A percentile compares a stretch with the other conserved stretches of the same genome.
Conservation (phyloP, 2,113 vertebrate species). For the Elgaria multicarinata region DNA sequence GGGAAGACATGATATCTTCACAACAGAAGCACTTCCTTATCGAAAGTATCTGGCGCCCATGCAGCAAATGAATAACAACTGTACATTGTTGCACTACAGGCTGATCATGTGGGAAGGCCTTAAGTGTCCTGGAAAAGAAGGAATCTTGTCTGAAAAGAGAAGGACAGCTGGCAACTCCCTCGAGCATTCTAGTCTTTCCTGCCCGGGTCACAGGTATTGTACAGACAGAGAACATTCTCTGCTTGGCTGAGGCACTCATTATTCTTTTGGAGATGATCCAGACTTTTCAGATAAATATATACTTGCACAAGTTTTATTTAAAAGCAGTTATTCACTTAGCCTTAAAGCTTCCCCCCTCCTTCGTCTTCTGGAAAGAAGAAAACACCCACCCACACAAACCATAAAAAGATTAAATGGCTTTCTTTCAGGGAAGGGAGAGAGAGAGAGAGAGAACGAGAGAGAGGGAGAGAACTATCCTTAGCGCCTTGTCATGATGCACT, state of each 20-base stretch:
- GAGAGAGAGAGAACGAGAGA: not conserved
- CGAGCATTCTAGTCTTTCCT: not conserved
- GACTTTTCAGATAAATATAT: conserved; percentile 26
- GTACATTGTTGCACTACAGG: not conserved
- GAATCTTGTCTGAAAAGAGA: not conserved
- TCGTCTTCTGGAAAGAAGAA: conserved; percentile 6
- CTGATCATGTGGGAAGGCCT: not conserved
- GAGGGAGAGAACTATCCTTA: not conserved
- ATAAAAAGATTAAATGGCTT: not conserved
- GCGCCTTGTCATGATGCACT: not conserved
- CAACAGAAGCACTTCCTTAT: not conserved
- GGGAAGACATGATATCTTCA: not conserved
- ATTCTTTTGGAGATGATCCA: conserved; percentile 42
- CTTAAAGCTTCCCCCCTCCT: not conserved
- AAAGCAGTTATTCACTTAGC: not conserved
- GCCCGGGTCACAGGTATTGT: not conserved
- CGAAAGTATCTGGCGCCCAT: not conserved
- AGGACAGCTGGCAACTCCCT: not conserved
- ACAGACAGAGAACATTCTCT: conserved; percentile 10
- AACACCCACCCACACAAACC: not conserved
- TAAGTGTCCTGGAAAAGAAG: not conserved
- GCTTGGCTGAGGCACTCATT: not conserved
- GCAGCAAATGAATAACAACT: not conserved
- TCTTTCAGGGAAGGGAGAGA: not conserved
- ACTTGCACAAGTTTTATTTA: conserved; percentile 53